Evolutionary conservation across 2,113 vertebrate species (phyloP).

Genomic region (Bothrops jararaca): DNA sequence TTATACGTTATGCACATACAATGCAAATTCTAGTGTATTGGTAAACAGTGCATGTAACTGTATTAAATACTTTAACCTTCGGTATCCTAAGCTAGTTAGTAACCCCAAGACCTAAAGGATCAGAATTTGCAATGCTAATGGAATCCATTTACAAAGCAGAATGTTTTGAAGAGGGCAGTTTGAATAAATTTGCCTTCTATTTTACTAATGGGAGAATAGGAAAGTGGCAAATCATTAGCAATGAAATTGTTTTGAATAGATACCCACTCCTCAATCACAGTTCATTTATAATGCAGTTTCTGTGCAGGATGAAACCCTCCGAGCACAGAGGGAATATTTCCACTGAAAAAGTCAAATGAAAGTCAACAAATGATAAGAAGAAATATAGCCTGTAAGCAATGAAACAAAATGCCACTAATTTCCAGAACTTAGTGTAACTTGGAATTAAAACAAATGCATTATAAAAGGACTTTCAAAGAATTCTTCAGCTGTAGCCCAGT

Average conservation of each 20-base stretch:
- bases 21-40: neutral
- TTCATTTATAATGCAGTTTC: neutral
- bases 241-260: neutral
- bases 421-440: neutral
- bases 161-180: constrained; percentile 8
- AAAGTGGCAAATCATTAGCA: neutral
- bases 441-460: neutral
- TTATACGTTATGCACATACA: neutral
- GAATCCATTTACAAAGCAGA: neutral
- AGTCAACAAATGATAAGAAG: neutral
- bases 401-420: neutral
- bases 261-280: neutral
- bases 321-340: neutral
- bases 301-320: neutral
- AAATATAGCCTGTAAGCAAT: neutral
- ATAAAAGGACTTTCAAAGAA: neutral
- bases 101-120: neutral
- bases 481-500: neutral
- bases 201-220: neutral
- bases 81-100: neutral
- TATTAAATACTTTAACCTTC: neutral
- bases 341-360: constrained; percentile 1
- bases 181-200: neutral
- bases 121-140: neutral
- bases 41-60: neutral